These are phyloP conservation scores for Prunella fulvescens DNA, from an alignment of 2,113 vertebrate genomes.

Conservation along the genomic window DNA sequence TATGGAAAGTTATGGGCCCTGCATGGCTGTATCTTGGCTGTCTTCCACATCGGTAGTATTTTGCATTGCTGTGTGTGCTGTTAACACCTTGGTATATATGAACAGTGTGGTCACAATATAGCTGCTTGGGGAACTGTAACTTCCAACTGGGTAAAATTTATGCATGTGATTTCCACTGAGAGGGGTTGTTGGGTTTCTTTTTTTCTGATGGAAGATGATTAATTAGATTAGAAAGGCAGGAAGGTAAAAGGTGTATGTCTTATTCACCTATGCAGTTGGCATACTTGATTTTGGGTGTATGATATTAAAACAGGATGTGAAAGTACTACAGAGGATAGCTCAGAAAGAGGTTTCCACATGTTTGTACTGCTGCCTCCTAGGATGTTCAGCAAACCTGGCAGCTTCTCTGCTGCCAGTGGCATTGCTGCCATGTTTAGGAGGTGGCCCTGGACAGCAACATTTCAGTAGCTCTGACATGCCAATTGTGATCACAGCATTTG, in stretches of 20 bases:
- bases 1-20: constrained; percentile 23
- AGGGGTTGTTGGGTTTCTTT: background rate
- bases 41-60: background rate
- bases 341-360: background rate
- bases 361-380: background rate
- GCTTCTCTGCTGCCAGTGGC: background rate
- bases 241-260: background rate
- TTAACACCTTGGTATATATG: constrained; percentile 53
- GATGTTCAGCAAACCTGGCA: background rate
- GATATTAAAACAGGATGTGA: background rate
- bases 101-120: constrained; percentile 26
- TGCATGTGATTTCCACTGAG: background rate
- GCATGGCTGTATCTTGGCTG: constrained; percentile 8
- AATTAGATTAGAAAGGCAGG: background rate
- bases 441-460: background rate
- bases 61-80: constrained; percentile 25
- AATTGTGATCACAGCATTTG: background rate
- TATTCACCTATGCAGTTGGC: background rate
- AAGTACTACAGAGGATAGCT: background rate
- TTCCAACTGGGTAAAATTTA: background rate
- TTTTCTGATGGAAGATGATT: background rate
- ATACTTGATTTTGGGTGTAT: background rate
- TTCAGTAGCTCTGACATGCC: background rate
- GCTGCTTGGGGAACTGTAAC: constrained; percentile 45
- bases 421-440: accelerated